Evolutionary conservation across 2,113 vertebrate genomes (phyloP).

Genomic region (Malurus elegans): DNA sequence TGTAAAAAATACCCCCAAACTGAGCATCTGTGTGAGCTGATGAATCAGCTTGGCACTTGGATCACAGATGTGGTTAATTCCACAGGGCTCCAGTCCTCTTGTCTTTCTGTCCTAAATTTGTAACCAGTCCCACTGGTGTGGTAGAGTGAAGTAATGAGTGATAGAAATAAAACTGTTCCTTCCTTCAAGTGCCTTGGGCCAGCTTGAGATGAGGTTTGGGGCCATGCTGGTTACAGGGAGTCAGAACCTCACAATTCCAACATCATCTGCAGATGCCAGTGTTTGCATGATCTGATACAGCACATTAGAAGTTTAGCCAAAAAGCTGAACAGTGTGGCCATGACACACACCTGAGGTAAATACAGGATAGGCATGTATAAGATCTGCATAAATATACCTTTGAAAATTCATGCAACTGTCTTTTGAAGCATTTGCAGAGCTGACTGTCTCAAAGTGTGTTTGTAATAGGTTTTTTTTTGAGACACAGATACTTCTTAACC

Average conservation of each 20-base stretch:
- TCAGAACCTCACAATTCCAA: background rate
- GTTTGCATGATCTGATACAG: background rate
- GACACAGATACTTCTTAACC: background rate
- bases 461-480: background rate
- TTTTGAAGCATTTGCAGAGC: constrained; percentile 1
- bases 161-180: background rate
- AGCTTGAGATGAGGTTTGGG: background rate
- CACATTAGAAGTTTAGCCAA: background rate
- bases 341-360: background rate
- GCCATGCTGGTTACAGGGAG: background rate
- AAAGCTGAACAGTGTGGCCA: background rate
- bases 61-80: background rate
- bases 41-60: background rate
- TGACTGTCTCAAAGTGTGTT: background rate
- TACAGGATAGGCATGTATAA: background rate
- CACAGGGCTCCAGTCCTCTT: fast-evolving
- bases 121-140: background rate
- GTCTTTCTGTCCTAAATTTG: background rate
- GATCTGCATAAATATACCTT: background rate
- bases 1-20: background rate
- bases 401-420: background rate
- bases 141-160: background rate
- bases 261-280: background rate
- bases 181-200: background rate
- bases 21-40: background rate